A percentile compares a stretch with the other conserved stretches of the same genome.
Evolutionary conservation across 2,113 vertebrate species (phyloP).

Genomic region (Girardinichthys multiradiatus): DNA sequence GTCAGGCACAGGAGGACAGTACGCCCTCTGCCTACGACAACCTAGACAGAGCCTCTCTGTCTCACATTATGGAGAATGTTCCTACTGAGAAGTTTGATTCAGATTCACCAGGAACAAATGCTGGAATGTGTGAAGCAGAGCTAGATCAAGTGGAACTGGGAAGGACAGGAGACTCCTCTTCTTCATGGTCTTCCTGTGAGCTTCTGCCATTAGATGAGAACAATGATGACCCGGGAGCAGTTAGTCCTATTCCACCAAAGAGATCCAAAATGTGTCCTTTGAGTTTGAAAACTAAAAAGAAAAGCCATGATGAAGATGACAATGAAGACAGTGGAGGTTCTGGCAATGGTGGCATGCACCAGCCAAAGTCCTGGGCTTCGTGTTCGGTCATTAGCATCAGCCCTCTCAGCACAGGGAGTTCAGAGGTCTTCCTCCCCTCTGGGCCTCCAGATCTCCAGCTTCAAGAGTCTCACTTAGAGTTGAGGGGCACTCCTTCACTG

Average conservation of each 20-base stretch:
- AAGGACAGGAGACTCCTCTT: slow-evolving; percentile 38
- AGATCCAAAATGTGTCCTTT: slow-evolving; percentile 34
- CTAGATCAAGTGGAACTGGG: slow-evolving; percentile 20
- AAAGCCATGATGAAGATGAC: not conserved
- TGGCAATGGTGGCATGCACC: slow-evolving; percentile 1
- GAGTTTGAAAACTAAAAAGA: slow-evolving; percentile 22
- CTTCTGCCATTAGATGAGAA: slow-evolving; percentile 54
- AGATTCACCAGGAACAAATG: not conserved
- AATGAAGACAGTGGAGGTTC: not conserved
- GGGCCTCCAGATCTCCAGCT: slow-evolving; percentile 58
- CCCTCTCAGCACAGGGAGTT: slow-evolving; percentile 78
- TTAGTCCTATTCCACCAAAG: slow-evolving; percentile 30
- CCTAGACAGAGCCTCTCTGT: slow-evolving; percentile 23
- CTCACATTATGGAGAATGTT: slow-evolving; percentile 9
- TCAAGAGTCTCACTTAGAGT: slow-evolving; percentile 19
- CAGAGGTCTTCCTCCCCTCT: slow-evolving; percentile 81
- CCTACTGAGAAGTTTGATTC: slow-evolving; percentile 6
- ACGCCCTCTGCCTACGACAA: slow-evolving; percentile 72
- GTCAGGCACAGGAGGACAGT: slow-evolving; percentile 68
- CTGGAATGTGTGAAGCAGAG: not conserved
- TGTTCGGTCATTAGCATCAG: slow-evolving; percentile 61
- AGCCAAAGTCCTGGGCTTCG: slow-evolving; percentile 70
- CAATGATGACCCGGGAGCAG: not conserved
- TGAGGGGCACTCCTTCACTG: slow-evolving; percentile 43
- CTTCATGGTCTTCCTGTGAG: slow-evolving; percentile 69